Base-by-base conservation (phyloP, 2,797 vertebrate genomes). In the Otolemur crassicaudatus region DNA sequence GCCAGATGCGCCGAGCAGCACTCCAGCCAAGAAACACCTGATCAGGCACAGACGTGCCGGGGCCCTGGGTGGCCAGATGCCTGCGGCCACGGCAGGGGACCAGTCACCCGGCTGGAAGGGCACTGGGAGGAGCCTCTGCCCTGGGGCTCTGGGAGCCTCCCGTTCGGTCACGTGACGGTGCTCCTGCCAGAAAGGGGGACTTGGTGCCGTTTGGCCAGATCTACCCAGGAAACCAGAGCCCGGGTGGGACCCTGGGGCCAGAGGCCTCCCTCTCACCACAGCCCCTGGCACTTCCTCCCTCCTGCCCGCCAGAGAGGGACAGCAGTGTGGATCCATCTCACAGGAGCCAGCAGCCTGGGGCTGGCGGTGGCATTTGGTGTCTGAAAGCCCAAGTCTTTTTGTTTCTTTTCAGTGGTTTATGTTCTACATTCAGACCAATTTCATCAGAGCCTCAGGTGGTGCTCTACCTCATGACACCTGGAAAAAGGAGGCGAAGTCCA, bases 21-120 rank as follows among this genome's bases (percentile, higher is more conserved):
- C 97, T 96, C 90, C 81, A 61, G 97, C 97, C 98, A 97, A 98
- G 98, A 98, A 98, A 98, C 96, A 96, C 97, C 98, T 96, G 22
- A 12, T 97, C 90, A 95, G 81, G 96, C 97, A 94, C 97, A 97
- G 96, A 95, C 97, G 96, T 95, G 97, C 90, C 0, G 60, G 75
- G 92, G 90, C 92, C 13, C 84, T 23, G 94, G 93, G 94, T 9
- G 1, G 92, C 20, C 1, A 0, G 23, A 53, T 5, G 85, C 84
- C 88, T 13, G 82, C 23, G 43, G 97, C 86, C 84, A 29, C 90
- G 97, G 83, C n/a, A 67, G 92, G 83, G 95, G 95, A 94, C 79
- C 5, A 12, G 60, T 94, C 95, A 94, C 96, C 96, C 92, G 65
- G 96, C 94, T 97, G 92, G 96, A 95, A 91, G 80, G 96, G 87